Percentiles rank a stretch among this genome's conserved stretches.
Conservation (phyloP, 2,797 vertebrate genomes). For the Cirrhinus mrigala region DNA sequence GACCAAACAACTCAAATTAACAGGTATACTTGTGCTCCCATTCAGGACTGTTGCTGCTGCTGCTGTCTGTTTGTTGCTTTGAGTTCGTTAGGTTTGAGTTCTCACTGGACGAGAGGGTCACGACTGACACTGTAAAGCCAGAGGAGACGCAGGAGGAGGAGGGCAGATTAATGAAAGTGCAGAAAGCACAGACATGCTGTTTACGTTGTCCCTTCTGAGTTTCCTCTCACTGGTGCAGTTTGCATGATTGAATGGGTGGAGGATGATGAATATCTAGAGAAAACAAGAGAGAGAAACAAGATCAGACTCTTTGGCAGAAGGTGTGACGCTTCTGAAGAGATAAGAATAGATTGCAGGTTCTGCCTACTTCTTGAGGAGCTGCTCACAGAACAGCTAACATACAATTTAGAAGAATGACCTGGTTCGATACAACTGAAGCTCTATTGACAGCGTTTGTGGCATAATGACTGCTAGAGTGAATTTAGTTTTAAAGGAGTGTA, state of each 20-base stretch:
- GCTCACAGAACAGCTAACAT: not conserved
- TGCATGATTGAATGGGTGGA: conserved; percentile 42
- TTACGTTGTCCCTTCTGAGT: conserved; percentile 38
- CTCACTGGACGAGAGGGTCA: conserved; percentile 17
- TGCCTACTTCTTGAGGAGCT: not conserved
- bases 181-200: conserved; percentile 43
- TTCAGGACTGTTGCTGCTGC: not conserved
- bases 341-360: not conserved
- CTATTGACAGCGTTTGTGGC: not conserved
- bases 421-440: not conserved
- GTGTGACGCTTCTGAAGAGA: conserved; percentile 49
- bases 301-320: conserved; percentile 50
- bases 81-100: conserved; percentile 42
- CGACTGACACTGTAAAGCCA: conserved; percentile 17
- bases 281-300: conserved; percentile 37
- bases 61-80: conserved; percentile 19
- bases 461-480: not conserved
- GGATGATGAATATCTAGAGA: conserved; percentile 52
- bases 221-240: conserved; percentile 29
- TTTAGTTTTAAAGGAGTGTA: not conserved
- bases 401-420: not conserved
- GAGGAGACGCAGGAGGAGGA: not conserved
- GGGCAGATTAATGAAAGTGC: conserved; percentile 34
- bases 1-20: conserved; percentile 53
- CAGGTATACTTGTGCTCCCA: conserved; percentile 41